Percentiles rank a stretch among this genome's conserved stretches.
These are phyloP conservation scores for Acanthurus lineatus DNA, from an alignment of 2,797 vertebrate species.

Conservation along the genomic window DNA sequence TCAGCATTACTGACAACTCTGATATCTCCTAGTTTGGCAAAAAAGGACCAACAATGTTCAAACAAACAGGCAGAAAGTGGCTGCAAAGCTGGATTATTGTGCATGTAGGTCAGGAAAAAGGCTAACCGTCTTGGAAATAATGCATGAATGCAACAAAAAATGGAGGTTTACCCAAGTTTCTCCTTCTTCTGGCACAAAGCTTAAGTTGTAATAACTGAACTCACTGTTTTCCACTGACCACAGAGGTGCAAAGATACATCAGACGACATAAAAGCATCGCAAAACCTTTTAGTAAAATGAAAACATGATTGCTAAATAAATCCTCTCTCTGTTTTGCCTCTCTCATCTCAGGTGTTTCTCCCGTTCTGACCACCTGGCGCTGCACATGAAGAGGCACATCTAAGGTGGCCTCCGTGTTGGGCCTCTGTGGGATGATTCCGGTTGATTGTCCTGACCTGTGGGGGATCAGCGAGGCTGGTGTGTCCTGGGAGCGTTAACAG, in stretches of 20 bases:
- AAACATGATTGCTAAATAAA: slow-evolving; percentile 10
- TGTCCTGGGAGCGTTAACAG: slow-evolving; percentile 84
- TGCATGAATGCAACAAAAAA: neutral
- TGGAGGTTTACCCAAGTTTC: neutral
- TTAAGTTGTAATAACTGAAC: neutral
- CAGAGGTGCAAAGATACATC: neutral
- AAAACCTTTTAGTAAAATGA: neutral
- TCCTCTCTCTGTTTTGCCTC: slow-evolving; percentile 75
- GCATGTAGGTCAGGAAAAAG: too few relatives aligned
- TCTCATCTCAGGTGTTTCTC: slow-evolving; percentile 94
- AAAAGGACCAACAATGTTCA: too few relatives aligned
- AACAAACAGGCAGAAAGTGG: too few relatives aligned
- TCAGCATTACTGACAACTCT: too few relatives aligned
- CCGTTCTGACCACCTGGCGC: slow-evolving; percentile 97
- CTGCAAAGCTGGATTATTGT: too few relatives aligned
- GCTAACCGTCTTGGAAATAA: neutral
- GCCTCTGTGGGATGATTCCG: slow-evolving; percentile 84
- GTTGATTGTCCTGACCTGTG: slow-evolving; percentile 81
- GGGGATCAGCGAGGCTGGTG: slow-evolving; percentile 87
- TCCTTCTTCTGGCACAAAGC: neutral
- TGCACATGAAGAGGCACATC: slow-evolving; percentile 99
- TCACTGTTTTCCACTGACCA: neutral
- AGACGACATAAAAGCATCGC: too few relatives aligned
- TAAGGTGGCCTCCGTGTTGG: slow-evolving; percentile 80
- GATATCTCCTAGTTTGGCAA: too few relatives aligned